phyloP scores from a whole-genome alignment of 2,797 vertebrate genomes.

The Anguilla marmorata region DNA sequence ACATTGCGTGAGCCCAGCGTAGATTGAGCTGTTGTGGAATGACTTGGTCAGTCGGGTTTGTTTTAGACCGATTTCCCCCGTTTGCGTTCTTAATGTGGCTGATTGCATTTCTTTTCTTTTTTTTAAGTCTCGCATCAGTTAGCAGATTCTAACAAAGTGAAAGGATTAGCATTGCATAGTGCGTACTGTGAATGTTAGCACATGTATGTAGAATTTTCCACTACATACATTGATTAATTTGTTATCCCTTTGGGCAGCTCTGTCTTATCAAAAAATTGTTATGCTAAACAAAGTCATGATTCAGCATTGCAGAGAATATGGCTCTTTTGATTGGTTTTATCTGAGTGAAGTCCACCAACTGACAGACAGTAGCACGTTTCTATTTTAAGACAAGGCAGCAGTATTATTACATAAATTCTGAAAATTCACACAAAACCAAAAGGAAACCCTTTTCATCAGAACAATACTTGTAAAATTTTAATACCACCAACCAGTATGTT shows the following conservation, averaged over 20 bases:
- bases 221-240: not conserved
- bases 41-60: not conserved
- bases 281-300: not conserved
- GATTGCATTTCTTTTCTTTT: not conserved
- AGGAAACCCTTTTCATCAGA: too few relatives aligned
- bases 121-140: not conserved
- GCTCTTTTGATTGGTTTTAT: not conserved
- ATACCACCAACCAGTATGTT: not conserved
- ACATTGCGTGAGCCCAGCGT: slow-evolving; percentile 16
- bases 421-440: too few relatives aligned
- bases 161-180: not conserved
- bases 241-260: not conserved
- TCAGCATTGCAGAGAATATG: not conserved
- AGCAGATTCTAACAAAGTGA: not conserved
- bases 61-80: not conserved
- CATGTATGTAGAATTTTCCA: not conserved
- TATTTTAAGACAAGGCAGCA: too few relatives aligned
- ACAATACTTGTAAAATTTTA: not conserved
- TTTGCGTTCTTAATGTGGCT: not conserved
- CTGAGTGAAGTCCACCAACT: not conserved
- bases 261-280: slow-evolving; percentile 11
- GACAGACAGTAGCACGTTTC: not conserved
- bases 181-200: not conserved
- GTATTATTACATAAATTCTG: too few relatives aligned
- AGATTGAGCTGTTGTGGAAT: not conserved